phyloP scores from a whole-genome alignment of 2,797 vertebrate species.

The Selene dorsalis region DNA sequence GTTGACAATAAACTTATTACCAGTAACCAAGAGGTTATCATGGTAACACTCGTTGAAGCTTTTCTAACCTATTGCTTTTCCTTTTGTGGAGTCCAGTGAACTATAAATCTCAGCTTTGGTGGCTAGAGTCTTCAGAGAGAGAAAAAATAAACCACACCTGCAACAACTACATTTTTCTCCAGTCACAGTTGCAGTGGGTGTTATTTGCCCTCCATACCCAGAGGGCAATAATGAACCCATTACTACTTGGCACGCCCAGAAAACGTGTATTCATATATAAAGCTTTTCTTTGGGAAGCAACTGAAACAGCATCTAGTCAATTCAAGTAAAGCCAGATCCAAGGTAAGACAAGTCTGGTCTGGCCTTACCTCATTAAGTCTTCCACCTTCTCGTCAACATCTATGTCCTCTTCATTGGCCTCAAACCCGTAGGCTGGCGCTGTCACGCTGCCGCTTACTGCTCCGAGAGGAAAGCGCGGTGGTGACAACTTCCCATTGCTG shows the following conservation, averaged over 20 bases:
- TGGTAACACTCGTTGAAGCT: not conserved
- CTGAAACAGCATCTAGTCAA: not conserved
- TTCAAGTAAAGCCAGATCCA: no score
- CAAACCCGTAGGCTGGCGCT: slow-evolving; percentile 88
- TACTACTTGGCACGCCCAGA: not conserved
- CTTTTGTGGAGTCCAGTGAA: not conserved
- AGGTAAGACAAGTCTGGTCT: not conserved
- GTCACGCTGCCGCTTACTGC: slow-evolving; percentile 81
- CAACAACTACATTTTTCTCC: not conserved
- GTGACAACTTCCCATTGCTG: slow-evolving; percentile 95
- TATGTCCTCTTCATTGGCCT: slow-evolving; percentile 93
- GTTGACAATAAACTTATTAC: not conserved
- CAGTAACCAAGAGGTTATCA: not conserved
- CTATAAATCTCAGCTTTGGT: not conserved
- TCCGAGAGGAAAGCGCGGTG: slow-evolving; percentile 90
- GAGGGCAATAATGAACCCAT: not conserved
- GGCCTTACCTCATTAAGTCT: slow-evolving; percentile 95
- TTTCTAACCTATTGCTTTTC: not conserved
- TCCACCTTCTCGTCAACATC: slow-evolving; percentile 99
- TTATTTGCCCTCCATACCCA: not conserved
- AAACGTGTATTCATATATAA: not conserved
- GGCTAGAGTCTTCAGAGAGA: not conserved
- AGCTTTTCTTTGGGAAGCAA: not conserved
- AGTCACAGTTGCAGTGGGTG: not conserved
- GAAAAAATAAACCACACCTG: not conserved